Percentiles rank a stretch among this genome's conserved stretches.
Evolutionary conservation across 2,888 invertebrate genomes (phyloP).

Genomic region (Tridacna gigas): DNA sequence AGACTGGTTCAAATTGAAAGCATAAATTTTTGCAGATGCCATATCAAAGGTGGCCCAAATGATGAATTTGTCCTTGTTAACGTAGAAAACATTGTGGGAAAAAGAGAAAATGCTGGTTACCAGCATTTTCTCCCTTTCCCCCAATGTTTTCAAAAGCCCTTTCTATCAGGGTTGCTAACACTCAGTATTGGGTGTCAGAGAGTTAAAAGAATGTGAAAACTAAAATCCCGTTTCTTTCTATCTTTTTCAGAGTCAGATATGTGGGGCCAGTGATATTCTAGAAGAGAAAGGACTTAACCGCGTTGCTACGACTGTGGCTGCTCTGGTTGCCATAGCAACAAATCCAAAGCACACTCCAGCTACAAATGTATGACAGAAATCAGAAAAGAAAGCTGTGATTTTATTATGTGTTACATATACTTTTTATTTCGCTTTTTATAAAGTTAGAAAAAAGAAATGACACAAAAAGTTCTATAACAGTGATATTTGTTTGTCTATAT

Average conservation of each 20-base stretch:
- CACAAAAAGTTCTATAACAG: background rate
- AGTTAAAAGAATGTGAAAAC: too few relatives aligned
- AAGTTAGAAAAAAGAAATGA: background rate
- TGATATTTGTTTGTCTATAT: too few relatives aligned
- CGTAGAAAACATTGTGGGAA: too few relatives aligned
- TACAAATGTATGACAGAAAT: constrained; percentile 58
- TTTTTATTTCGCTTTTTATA: background rate
- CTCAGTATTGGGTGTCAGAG: background rate
- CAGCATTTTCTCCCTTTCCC: too few relatives aligned
- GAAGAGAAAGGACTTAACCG: constrained; percentile 93
- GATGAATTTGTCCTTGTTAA: too few relatives aligned
- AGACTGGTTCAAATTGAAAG: too few relatives aligned
- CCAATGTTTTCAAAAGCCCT: too few relatives aligned
- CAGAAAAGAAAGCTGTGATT: constrained; percentile 14
- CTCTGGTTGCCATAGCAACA: constrained; percentile 87
- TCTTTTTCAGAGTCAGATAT: constrained; percentile 91
- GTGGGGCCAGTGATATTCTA: constrained; percentile 95
- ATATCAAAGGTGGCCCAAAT: too few relatives aligned
- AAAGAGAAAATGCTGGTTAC: too few relatives aligned
- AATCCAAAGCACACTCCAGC: constrained; percentile 69
- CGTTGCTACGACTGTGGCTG: constrained; percentile 94
- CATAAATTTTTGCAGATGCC: too few relatives aligned
- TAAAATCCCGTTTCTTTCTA: background rate
- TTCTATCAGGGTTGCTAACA: too few relatives aligned
- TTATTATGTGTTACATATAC: constrained; percentile 1